Conservation (phyloP, 2,888 invertebrate species). For the Melipona beecheii region DNA sequence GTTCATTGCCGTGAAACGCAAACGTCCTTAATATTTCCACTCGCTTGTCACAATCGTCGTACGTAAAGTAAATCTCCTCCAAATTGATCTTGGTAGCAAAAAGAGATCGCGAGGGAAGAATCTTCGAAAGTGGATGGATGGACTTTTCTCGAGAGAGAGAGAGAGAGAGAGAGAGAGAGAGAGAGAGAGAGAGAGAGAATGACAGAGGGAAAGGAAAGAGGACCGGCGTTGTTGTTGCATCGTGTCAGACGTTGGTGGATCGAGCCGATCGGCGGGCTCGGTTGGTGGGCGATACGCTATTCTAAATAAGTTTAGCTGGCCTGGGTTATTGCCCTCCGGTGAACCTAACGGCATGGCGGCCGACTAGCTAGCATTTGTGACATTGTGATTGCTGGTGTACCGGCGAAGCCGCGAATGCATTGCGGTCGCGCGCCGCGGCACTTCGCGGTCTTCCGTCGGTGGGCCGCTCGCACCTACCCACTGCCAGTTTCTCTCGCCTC, state of each 20-base stretch:
- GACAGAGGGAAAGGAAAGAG: constrained; percentile 24
- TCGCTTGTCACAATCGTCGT: too few species aligned
- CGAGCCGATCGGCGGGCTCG: constrained; percentile 56
- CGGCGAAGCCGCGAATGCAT: constrained; percentile 65
- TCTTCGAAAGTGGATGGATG: constrained; percentile 11
- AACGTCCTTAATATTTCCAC: too few species aligned
- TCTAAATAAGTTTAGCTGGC: constrained; percentile 80
- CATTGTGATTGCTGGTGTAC: constrained; percentile 73
- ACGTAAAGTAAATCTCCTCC: too few species aligned
- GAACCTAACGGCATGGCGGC: constrained; percentile 81
- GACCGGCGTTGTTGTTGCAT: constrained; percentile 44
- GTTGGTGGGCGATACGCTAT: constrained; percentile 74
- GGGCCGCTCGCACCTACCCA: constrained; percentile 47
- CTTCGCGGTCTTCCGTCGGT: constrained; percentile 65
- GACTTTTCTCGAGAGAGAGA: neutral
- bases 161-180: neutral
- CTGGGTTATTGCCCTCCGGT: constrained; percentile 82
- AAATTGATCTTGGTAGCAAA: too few species aligned
- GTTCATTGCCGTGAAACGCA: too few species aligned
- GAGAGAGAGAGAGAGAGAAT: neutral
- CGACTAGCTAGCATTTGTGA: constrained; percentile 75
- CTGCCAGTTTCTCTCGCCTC: constrained; percentile 6
- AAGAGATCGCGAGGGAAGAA: neutral
- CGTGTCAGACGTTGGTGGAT: constrained; percentile 62
- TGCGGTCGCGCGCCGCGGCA: constrained; percentile 64